These are phyloP conservation scores for Gasterosteus nipponicus DNA, from an alignment of 2,113 vertebrate species.

Conservation along the genomic window DNA sequence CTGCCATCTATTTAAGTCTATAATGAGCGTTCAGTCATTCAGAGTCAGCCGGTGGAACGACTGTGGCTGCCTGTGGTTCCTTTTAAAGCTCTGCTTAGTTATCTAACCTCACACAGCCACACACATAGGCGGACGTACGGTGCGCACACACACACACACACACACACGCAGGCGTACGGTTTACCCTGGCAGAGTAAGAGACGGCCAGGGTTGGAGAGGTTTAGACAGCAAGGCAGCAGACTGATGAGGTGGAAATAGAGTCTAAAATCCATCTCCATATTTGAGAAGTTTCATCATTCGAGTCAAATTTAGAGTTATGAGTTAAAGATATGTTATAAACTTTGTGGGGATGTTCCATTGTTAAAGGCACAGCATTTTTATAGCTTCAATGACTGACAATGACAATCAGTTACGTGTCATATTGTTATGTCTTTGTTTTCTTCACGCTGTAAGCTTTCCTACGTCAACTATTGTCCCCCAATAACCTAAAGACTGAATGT, in stretches of 20 bases:
- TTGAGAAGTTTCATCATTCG: constrained; percentile 74
- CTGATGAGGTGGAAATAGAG: constrained; percentile 75
- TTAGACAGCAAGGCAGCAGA: constrained; percentile 75
- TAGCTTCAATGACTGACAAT: neutral
- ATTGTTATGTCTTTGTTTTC: neutral
- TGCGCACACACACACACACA: constrained; percentile 43
- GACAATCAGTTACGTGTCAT: neutral
- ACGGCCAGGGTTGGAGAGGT: constrained; percentile 65
- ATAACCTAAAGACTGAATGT: neutral
- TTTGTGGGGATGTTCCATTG: constrained; percentile 42
- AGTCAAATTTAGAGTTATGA: constrained; percentile 74
- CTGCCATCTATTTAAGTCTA: constrained; percentile 78
- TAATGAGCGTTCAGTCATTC: constrained; percentile 79
- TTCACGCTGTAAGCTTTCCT: neutral
- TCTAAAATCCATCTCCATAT: constrained; percentile 74
- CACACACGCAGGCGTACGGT: constrained; percentile 32
- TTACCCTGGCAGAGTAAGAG: constrained; percentile 73
- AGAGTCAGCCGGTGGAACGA: constrained; percentile 73
- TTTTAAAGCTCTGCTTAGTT: constrained; percentile 81
- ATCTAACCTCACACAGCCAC: constrained; percentile 77
- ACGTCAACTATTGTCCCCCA: constrained; percentile 1
- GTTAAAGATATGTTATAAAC: constrained; percentile 67
- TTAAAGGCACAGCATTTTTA: constrained; percentile 55
- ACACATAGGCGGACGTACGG: constrained; percentile 35
- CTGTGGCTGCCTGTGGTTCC: constrained; percentile 78